Evolutionary conservation across 2,797 vertebrate species (phyloP).

Genomic region (Pantherophis alleghaniensis): DNA sequence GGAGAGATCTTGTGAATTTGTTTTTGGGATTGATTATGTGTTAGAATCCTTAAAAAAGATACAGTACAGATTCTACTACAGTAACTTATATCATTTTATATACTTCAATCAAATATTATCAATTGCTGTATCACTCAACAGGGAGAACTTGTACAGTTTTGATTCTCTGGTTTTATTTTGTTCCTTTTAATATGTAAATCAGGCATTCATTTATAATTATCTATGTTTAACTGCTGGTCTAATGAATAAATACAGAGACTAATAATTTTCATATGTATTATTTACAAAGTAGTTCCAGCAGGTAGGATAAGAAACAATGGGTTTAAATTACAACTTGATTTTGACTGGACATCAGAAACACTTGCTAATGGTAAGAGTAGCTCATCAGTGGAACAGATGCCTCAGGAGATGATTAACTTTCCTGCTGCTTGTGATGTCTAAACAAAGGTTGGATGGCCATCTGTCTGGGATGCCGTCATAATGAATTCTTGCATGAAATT

Average conservation of each 20-base stretch:
- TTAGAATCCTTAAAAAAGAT: neutral
- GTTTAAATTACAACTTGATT: neutral
- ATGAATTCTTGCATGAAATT: neutral
- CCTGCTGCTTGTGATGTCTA: neutral
- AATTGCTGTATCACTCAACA: neutral
- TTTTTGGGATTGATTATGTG: neutral
- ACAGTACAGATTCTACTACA: neutral
- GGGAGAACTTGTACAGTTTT: neutral
- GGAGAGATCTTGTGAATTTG: neutral
- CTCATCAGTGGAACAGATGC: neutral
- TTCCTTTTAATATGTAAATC: neutral
- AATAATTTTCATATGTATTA: neutral
- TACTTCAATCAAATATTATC: neutral
- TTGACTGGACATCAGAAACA: neutral
- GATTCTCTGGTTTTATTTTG: neutral
- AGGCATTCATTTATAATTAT: neutral
- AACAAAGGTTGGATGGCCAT: neutral
- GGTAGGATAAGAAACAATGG: neutral
- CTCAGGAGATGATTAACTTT: neutral
- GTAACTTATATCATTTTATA: neutral
- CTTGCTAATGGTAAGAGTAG: neutral
- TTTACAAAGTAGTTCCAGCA: neutral
- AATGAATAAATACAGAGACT: neutral
- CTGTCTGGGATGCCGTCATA: neutral
- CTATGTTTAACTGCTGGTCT: neutral